Base-by-base conservation (phyloP, 2,113 vertebrate genomes). In the Corythaixoides concolor region DNA sequence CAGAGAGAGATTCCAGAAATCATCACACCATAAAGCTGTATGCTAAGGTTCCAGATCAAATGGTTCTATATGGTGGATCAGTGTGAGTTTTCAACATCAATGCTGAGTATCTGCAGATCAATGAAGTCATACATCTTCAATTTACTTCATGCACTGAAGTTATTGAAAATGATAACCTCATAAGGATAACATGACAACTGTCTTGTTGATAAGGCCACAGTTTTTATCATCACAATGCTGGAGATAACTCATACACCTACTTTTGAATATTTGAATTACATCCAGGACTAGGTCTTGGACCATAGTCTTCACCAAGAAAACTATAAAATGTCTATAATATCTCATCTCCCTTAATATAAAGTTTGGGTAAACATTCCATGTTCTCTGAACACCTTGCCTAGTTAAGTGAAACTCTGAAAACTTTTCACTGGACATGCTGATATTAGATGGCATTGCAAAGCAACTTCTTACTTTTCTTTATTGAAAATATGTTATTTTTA, bases 231-330 rank as follows among this genome's bases (percentile, higher is more conserved):
- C 35, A 91, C 32, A 68, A 89, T 20, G 6, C 5, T 3, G 2
- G 12, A 50, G 4, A 11, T 12, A 32, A 3, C 8, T 56, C n/a
- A 28, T 14, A 28, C 2, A 24, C 2, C 2, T 73, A 2, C 8
- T 50, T 69, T 39, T 27, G 13, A 53, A 60, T 59, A 26, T 50
- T 62, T 66, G 8, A 45, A 63, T 87, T 60, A 43, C 41, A 43
- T 43, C 41, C 41, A 5, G 41, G 41, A 13, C 41, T 43, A 43
- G 41, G 41, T 43, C 41, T 43, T 43, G 41, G 41, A 43, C 41
- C 14, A 43, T 43, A 43, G 41, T 43, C 41, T 43, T 43, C 41
- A 43, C 41, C 41, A 43, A 43, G 41, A 43, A 43, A 43, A 43
- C 41, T 41, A 11, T 3, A 39, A 50, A 78, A 45, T 41, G 0